phyloP scores from a whole-genome alignment of 2,797 vertebrate genomes.

The Tadarida brasiliensis region DNA sequence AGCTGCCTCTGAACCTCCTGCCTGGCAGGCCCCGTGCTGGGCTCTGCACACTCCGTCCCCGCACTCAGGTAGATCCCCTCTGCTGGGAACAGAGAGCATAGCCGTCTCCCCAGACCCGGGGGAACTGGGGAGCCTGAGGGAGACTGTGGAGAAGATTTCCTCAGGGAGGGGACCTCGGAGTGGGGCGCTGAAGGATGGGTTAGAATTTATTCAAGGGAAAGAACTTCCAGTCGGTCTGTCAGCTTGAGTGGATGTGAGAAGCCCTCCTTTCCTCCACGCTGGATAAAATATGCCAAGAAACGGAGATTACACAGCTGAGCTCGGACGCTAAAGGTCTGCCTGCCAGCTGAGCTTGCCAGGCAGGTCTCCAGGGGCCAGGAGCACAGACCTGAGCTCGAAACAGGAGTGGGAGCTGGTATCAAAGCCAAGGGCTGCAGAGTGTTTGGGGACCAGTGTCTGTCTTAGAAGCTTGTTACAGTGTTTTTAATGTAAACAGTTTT shows the following conservation, averaged over 20 bases:
- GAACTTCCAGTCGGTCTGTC: background rate
- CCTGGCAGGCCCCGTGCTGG: background rate
- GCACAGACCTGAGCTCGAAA: background rate
- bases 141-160: background rate
- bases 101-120: background rate
- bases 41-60: background rate
- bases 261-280: background rate
- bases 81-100: background rate
- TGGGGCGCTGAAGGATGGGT: slow-evolving; percentile 9
- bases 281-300: slow-evolving; percentile 21
- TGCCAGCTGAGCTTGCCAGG: slow-evolving; percentile 36
- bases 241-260: background rate
- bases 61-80: background rate
- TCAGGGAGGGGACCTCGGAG: background rate
- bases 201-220: background rate
- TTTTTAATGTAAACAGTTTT: slow-evolving; percentile 23
- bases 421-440: background rate
- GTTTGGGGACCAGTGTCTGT: background rate
- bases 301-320: slow-evolving; percentile 6
- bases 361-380: slow-evolving; percentile 57
- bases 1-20: background rate
- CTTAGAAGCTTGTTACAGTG: background rate
- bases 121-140: background rate
- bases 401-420: background rate
- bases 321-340: background rate